These are phyloP conservation scores for Lithophane socia DNA, from an alignment of 2,888 invertebrate species.

Conservation along the genomic window DNA sequence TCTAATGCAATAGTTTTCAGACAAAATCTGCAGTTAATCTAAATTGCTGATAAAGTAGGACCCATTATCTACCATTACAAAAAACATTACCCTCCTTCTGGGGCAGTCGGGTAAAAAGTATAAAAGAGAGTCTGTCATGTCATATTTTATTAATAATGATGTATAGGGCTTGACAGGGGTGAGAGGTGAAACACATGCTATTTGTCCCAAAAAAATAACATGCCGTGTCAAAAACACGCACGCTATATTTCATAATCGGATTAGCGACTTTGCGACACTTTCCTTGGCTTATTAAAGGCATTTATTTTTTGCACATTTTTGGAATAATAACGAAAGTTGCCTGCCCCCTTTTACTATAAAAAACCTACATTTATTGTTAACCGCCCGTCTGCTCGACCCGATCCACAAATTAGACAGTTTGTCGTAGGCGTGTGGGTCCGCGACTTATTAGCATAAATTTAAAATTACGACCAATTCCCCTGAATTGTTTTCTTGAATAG, in stretches of 20 bases:
- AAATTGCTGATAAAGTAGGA: neutral
- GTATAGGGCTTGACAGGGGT: conserved; percentile 17
- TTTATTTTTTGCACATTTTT: conserved; percentile 30
- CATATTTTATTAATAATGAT: conserved; percentile 20
- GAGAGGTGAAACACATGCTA: conserved; percentile 52
- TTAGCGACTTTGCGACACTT: conserved; percentile 38
- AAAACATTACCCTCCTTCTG: too few species aligned
- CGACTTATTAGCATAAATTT: conserved; percentile 82
- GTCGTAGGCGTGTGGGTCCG: conserved; percentile 79
- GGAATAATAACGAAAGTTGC: neutral
- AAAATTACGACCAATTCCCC: conserved; percentile 79
- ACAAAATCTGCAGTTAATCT: neutral
- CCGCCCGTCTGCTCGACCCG: conserved; percentile 57
- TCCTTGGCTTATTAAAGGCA: conserved; percentile 28
- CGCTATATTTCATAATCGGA: conserved; percentile 56
- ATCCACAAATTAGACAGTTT: conserved; percentile 67
- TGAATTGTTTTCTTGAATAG: conserved; percentile 78
- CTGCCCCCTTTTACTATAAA: neutral
- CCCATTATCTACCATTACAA: neutral
- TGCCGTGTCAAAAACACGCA: conserved; percentile 38
- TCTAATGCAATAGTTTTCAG: neutral
- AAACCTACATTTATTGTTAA: neutral
- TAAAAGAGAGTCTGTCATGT: neutral
- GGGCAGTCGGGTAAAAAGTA: neutral
- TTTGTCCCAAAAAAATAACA: conserved; percentile 45